Percentiles rank a stretch among this genome's conserved stretches.
phyloP scores from a whole-genome alignment of 1,140 invertebrate species.

The Penaeus vannamei region DNA sequence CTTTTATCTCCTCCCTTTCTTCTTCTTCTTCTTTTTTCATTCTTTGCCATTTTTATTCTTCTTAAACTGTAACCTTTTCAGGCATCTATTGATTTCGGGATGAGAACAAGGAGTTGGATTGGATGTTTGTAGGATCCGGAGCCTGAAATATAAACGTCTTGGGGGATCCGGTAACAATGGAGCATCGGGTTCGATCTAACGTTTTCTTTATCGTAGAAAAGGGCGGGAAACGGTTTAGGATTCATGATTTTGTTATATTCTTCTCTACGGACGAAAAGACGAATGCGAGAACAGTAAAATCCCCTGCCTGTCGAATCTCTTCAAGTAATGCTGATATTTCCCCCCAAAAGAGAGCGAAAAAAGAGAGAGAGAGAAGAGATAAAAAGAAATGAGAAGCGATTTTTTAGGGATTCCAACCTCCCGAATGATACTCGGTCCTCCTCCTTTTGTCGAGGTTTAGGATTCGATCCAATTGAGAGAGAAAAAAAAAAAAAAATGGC shows the following conservation, averaged over 20 bases:
- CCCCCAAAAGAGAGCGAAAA: no score
- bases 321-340: no score
- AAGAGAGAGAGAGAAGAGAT: no score
- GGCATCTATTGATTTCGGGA: no score
- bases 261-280: no score
- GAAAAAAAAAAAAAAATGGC: conserved; percentile 13
- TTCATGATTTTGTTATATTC: neutral
- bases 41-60: neutral
- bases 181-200: conserved; percentile 16
- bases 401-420: no score
- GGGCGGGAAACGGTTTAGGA: neutral
- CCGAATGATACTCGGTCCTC: neutral
- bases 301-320: no score
- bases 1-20: neutral
- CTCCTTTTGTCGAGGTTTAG: neutral
- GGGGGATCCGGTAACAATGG: conserved; percentile 30
- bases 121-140: neutral
- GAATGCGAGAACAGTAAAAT: no score
- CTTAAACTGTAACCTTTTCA: no score
- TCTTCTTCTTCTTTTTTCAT: no score
- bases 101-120: conserved; percentile 33
- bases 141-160: conserved; percentile 34
- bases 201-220: neutral
- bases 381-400: no score
- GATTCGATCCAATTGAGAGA: neutral